A percentile compares a stretch with the other conserved stretches of the same genome.
Conservation (phyloP, 1,140 invertebrate genomes). For the Trichonephila clavipes region DNA sequence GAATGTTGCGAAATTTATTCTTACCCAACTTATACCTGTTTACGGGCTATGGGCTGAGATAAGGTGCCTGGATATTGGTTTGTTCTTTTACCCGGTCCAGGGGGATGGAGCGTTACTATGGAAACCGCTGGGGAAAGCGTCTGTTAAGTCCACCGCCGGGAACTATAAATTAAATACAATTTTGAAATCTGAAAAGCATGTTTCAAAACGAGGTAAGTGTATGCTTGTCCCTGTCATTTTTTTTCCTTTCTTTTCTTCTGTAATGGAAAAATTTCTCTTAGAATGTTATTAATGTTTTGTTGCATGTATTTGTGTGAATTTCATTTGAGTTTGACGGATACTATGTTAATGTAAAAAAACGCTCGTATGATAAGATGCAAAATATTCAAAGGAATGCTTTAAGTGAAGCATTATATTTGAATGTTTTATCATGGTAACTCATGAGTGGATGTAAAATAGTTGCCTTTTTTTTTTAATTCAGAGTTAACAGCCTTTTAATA, state of each 20-base stretch:
- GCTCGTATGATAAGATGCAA: no score
- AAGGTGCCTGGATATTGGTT: conserved; percentile 52
- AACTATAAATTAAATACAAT: conserved; percentile 40
- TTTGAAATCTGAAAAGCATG: conserved; percentile 18
- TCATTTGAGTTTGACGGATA: no score
- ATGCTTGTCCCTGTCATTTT: not conserved
- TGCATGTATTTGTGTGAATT: no score
- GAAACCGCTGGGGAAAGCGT: conserved; percentile 53
- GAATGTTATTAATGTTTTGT: no score
- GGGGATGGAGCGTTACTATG: conserved; percentile 44
- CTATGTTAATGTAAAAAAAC: no score
- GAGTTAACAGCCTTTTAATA: no score
- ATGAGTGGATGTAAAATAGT: no score
- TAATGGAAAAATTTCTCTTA: no score
- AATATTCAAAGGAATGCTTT: no score
- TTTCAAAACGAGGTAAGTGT: conserved; percentile 2
- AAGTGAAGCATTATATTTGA: no score
- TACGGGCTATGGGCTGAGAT: not conserved
- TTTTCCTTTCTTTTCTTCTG: not conserved
- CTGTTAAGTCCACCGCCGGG: conserved; percentile 21
- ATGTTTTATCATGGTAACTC: no score
- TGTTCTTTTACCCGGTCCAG: conserved; percentile 7
- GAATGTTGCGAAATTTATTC: not conserved
- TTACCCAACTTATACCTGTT: not conserved
- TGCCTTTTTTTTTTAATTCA: no score